Conservation (phyloP, 1,140 invertebrate species). For the Macrotrachela quadricornifera region DNA sequence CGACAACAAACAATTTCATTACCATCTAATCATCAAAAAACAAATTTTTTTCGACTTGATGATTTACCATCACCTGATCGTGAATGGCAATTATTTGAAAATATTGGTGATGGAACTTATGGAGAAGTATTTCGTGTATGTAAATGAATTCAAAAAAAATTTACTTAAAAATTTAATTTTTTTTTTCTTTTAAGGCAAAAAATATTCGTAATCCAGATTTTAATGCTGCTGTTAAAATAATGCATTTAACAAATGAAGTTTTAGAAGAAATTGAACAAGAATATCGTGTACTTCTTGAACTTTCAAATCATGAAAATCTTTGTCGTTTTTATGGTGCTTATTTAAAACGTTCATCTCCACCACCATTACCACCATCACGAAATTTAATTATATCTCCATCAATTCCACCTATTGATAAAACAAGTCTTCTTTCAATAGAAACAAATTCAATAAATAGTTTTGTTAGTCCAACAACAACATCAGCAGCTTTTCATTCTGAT, state of each 20-base stretch:
- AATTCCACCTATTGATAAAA: no score
- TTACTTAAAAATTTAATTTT: conserved; percentile 3
- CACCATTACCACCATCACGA: no score
- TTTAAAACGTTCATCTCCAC: conserved; percentile 25
- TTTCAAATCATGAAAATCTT: conserved; percentile 52
- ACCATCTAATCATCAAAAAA: no score
- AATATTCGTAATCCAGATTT: no score
- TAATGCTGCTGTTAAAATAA: conserved; percentile 51
- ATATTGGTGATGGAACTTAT: conserved; percentile 62
- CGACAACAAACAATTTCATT: no score
- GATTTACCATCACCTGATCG: conserved; percentile 45
- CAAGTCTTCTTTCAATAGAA: no score
- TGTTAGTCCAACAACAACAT: no score
- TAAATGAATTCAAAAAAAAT: conserved; percentile 39
- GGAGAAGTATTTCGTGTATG: conserved; percentile 54
- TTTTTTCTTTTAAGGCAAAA: no score
- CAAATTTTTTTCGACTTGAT: conserved; percentile 26
- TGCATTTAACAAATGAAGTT: conserved; percentile 58
- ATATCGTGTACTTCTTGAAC: conserved; percentile 49
- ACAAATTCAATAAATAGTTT: no score
- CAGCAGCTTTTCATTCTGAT: conserved; percentile 23
- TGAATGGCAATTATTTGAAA: conserved; percentile 45
- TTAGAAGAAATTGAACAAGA: conserved; percentile 68
- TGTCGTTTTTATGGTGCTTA: conserved; percentile 55
- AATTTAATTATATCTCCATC: no score